Evolutionary conservation across 2,113 vertebrate genomes (phyloP), one percentile per base, ranked within the genome.

Genomic region (Motacilla alba): DNA sequence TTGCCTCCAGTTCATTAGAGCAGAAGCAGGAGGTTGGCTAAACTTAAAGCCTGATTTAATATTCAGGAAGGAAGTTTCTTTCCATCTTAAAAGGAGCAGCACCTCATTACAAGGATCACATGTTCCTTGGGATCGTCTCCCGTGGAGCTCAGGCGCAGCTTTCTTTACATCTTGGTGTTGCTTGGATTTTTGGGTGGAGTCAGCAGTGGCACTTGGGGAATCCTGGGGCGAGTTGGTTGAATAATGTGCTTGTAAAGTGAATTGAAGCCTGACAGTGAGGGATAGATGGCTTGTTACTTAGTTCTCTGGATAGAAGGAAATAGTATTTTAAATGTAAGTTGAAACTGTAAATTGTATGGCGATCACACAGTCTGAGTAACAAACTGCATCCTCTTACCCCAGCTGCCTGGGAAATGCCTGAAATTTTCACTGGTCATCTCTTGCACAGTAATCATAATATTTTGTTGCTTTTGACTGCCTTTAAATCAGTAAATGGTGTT

Each of bases 61-160:
- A 81, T 90, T 88, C 90, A 87, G 94, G 93, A 94, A 96, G 94
- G 96, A 96, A 96, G 88, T 86, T 96, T 67, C 79, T 90, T 88
- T 90, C 92, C 49, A 33, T 96, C 79, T 87, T 86, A 37, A 89
- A 93, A 88, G 64, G 64, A 93, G 0, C 47, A 47, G 17, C 88
- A 90, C 76, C 85, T 93, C 75, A 23, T 91, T 95, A 77, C 63
- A 70, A 23, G 59, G 55, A 7, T 88, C 52, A 7, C 18, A 1
- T 60, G 59, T 63, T 86, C 69, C 60, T 53, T 41, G 85, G 82
- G 78, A 74, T 80, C 33, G 1, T 80, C 60, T 77, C 79, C 82
- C 4, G 0, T 23, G 78, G 82, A 87, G 94, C 63, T 26, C 33
- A 16, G 89, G 22, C 5, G 1, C 18, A 6, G 82, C 17, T 88